A percentile compares a stretch with the other conserved stretches of the same genome.
Evolutionary conservation across 2,113 vertebrate species (phyloP).

Genomic region (Phylloscopus trochilus): DNA sequence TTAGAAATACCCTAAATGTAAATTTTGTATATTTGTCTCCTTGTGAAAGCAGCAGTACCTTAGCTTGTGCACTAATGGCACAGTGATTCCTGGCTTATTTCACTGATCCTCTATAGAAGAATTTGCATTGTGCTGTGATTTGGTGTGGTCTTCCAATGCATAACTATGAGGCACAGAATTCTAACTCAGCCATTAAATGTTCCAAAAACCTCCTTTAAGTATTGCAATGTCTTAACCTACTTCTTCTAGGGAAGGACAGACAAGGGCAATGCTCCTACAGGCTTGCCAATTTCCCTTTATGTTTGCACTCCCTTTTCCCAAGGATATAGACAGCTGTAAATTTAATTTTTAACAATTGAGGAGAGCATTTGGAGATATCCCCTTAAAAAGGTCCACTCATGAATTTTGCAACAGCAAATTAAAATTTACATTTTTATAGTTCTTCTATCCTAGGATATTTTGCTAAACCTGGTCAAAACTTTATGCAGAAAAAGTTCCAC

Average conservation of each 20-base stretch:
- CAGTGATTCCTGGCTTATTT: background rate
- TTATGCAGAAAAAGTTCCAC: background rate
- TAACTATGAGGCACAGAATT: background rate
- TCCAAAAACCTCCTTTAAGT: background rate
- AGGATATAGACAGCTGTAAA: background rate
- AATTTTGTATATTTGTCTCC: background rate
- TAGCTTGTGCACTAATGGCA: background rate
- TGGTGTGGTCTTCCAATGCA: background rate
- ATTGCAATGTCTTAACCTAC: background rate
- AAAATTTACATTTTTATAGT: conserved; percentile 60
- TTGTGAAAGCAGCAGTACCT: background rate
- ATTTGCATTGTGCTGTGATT: background rate
- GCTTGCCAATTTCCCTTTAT: background rate
- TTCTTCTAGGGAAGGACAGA: conserved; percentile 21
- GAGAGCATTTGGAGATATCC: background rate
- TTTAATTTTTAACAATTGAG: background rate
- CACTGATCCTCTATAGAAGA: background rate
- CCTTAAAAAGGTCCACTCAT: background rate
- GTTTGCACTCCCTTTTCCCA: background rate
- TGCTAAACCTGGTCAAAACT: conserved; percentile 35
- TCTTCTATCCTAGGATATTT: conserved; percentile 42
- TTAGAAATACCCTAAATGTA: background rate
- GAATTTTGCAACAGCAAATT: conserved; percentile 38
- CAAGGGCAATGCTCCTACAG: background rate
- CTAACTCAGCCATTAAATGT: conserved; percentile 29